A percentile compares a stretch with the other conserved stretches of the same genome.
phyloP scores from a whole-genome alignment of 2,888 invertebrate species.

The Cotesia congregata region DNA sequence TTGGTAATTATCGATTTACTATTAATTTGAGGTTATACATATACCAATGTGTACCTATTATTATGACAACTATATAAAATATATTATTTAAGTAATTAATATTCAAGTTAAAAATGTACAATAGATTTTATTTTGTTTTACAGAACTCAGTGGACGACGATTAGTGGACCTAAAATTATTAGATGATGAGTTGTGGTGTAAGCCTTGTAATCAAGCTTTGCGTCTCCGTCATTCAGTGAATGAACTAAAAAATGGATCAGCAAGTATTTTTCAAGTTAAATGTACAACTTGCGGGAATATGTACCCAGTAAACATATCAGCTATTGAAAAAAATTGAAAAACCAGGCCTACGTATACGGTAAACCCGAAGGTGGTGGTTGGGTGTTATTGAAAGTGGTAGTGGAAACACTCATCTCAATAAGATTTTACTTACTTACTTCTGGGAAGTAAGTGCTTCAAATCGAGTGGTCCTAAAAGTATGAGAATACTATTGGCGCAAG shows the following conservation, averaged over 20 bases:
- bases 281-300: conserved; percentile 9
- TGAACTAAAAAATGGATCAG: too few relatives aligned
- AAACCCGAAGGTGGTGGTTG: conserved; percentile 25
- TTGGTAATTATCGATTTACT: conserved; percentile 21
- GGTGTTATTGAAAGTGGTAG: too few relatives aligned
- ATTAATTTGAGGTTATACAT: conserved; percentile 32
- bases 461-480: conserved; percentile 29
- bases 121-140: not conserved
- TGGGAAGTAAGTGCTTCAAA: conserved; percentile 9
- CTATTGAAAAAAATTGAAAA: conserved; percentile 17
- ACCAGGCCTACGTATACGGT: conserved; percentile 29
- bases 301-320: conserved; percentile 19
- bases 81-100: conserved; percentile 29
- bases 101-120: conserved; percentile 16
- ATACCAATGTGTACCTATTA: conserved; percentile 6
- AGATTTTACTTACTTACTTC: not conserved
- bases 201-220: too few relatives aligned
- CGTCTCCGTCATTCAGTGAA: too few relatives aligned
- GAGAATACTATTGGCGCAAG: conserved; percentile 20
- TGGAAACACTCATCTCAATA: too few relatives aligned
- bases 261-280: not conserved
- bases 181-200: too few relatives aligned
- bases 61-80: not conserved
- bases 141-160: too few relatives aligned
- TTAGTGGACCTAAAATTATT: too few relatives aligned